A percentile compares a stretch with the other conserved stretches of the same genome.
Evolutionary conservation across 1,140 invertebrate species (phyloP).

Genomic region (Battus philenor): DNA sequence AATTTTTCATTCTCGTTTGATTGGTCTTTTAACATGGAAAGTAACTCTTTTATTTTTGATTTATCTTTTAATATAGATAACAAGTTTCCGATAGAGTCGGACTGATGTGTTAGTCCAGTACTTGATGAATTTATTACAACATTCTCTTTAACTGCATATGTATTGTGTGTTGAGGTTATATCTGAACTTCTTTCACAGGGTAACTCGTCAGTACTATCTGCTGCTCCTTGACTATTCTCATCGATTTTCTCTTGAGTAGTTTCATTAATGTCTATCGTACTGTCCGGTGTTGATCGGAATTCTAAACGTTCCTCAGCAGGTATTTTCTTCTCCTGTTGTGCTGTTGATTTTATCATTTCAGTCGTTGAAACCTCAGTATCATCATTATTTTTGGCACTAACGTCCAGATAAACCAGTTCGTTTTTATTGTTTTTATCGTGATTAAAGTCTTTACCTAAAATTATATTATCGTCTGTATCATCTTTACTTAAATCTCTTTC

Average conservation of each 20-base stretch:
- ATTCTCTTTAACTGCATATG: constrained; percentile 25
- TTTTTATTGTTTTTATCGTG: background rate
- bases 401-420: too few relatives aligned
- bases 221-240: constrained; percentile 19
- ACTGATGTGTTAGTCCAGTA: constrained; percentile 20
- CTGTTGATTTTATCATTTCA: background rate
- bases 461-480: constrained; percentile 6
- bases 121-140: constrained; percentile 19
- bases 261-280: constrained; percentile 38
- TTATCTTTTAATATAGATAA: constrained; percentile 62
- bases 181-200: constrained; percentile 37
- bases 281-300: constrained; percentile 42
- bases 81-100: constrained; percentile 45
- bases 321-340: constrained; percentile 1
- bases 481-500: background rate
- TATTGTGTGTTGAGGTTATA: constrained; percentile 43
- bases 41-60: constrained; percentile 57
- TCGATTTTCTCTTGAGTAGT: constrained; percentile 20
- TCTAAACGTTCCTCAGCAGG: background rate
- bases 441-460: background rate
- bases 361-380: constrained; percentile 10
- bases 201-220: constrained; percentile 47
- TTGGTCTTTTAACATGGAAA: constrained; percentile 43
- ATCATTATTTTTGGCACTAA: constrained; percentile 11
- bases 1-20: constrained; percentile 55